Percentiles rank a stretch among this genome's conserved stretches.
Conservation (phyloP, 2,888 invertebrate species). For the Cephus runcator region DNA sequence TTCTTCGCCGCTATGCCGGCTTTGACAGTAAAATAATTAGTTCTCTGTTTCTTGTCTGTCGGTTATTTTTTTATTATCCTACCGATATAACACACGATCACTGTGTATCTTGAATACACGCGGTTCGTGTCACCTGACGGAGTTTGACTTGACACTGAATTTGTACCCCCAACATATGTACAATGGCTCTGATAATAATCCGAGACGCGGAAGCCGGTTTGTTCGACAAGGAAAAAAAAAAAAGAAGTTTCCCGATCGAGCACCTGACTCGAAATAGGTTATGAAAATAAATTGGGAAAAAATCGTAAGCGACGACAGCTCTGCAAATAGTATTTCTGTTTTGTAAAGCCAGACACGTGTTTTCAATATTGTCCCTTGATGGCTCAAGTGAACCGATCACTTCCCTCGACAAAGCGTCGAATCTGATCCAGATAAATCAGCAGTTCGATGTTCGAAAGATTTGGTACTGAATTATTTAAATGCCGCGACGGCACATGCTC, state of each 20-base stretch:
- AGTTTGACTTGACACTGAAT: not conserved
- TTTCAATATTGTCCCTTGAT: not conserved
- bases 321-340: not conserved
- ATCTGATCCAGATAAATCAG: not conserved
- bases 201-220: not conserved
- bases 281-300: not conserved
- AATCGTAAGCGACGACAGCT: not conserved
- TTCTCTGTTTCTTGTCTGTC: not conserved
- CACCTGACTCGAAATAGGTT: not conserved
- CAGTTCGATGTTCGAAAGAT: not conserved
- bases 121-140: not conserved
- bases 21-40: not conserved
- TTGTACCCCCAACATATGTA: too few relatives aligned
- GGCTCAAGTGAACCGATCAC: not conserved
- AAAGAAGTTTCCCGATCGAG: not conserved
- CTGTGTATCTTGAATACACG: slow-evolving; percentile 4
- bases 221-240: not conserved
- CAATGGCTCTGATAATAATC: not conserved
- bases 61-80: not conserved
- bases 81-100: not conserved
- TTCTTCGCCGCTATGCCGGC: slow-evolving; percentile 3
- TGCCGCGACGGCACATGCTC: not conserved
- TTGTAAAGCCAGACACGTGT: not conserved
- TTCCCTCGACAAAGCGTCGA: not conserved
- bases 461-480: not conserved